These are phyloP conservation scores for Trachops cirrhosus DNA, from an alignment of 2,797 vertebrate species.

Conservation along the genomic window DNA sequence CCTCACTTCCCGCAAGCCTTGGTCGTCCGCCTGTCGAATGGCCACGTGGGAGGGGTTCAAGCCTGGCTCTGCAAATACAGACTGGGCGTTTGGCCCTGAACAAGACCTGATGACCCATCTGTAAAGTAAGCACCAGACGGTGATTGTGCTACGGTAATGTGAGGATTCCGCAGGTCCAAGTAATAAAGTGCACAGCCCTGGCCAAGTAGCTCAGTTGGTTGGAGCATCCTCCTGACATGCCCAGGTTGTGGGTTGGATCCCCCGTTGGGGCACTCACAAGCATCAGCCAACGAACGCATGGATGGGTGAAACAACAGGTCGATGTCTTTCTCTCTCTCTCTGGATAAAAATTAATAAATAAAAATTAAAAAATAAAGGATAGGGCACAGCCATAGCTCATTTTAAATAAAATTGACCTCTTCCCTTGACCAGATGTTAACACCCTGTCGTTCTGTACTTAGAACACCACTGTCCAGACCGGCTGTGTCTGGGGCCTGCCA, in stretches of 20 bases:
- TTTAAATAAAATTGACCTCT: background rate
- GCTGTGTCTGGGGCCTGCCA: background rate
- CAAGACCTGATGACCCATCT: background rate
- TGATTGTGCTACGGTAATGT: accelerated
- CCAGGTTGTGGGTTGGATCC: too few relatives aligned
- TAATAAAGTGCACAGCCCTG: background rate
- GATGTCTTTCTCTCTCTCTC: too few relatives aligned
- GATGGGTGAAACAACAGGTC: too few relatives aligned
- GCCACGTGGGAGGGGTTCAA: accelerated
- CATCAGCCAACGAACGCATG: too few relatives aligned
- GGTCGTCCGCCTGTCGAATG: background rate
- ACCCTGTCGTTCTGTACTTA: background rate
- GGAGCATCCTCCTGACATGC: background rate
- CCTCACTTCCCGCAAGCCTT: background rate
- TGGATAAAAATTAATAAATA: too few relatives aligned
- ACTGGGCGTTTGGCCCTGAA: constrained; percentile 20
- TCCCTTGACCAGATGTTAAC: background rate
- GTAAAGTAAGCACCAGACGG: background rate
- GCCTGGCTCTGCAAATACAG: background rate
- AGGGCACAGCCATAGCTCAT: background rate
- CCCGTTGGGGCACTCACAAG: too few relatives aligned
- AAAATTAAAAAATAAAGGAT: too few relatives aligned
- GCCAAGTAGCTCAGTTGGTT: background rate
- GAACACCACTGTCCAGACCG: background rate
- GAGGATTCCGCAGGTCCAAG: background rate